Evolutionary conservation across 1,140 invertebrate species (phyloP).

Genomic region (Pseudomyrmex sp.): DNA sequence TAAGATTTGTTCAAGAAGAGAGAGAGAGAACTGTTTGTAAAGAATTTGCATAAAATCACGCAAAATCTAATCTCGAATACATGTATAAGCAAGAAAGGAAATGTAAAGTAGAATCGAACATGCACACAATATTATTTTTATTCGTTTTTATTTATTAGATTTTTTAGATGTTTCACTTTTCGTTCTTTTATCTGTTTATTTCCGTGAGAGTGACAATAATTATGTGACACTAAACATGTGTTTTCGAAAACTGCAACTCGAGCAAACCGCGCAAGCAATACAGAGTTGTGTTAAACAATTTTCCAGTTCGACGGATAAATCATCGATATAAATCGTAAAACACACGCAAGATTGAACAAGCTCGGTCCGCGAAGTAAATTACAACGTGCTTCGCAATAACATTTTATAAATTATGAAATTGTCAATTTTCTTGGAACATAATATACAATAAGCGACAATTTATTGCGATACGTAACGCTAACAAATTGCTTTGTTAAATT

Average conservation of each 20-base stretch:
- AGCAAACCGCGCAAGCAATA: neutral
- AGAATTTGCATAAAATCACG: neutral
- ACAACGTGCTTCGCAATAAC: neutral
- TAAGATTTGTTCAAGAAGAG: neutral
- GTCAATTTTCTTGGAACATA: conserved; percentile 29
- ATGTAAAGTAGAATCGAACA: neutral
- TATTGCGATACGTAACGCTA: neutral
- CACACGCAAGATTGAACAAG: conserved; percentile 14
- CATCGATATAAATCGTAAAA: neutral
- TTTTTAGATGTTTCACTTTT: neutral
- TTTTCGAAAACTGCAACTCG: neutral
- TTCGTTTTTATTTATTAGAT: neutral
- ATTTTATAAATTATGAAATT: conserved; percentile 39
- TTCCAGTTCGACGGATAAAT: neutral
- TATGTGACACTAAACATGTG: neutral
- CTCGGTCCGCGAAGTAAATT: neutral
- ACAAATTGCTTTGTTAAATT: neutral
- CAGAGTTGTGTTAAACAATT: conserved; percentile 22
- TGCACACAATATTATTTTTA: neutral
- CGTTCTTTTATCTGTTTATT: neutral
- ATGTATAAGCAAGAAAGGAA: neutral
- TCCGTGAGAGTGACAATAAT: neutral
- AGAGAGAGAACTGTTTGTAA: too few species aligned
- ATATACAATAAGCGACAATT: conserved; percentile 5
- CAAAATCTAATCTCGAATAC: neutral